Evolutionary conservation across 1,140 invertebrate genomes (phyloP).

Genomic region (Drosophila punjabiensis): DNA sequence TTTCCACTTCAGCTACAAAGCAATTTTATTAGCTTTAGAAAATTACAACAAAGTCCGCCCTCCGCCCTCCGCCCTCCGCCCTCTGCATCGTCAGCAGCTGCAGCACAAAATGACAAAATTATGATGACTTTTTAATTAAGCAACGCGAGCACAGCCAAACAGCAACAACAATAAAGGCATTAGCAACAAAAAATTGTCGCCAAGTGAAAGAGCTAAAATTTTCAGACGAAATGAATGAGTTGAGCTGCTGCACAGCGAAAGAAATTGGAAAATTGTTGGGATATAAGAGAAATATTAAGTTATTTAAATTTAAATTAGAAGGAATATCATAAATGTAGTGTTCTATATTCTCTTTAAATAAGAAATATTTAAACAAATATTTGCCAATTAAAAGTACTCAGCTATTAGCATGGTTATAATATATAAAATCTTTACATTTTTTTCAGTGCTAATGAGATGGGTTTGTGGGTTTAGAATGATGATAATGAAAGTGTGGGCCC

Average conservation of each 20-base stretch:
- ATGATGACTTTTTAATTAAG: constrained; percentile 84
- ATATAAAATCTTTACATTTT: not conserved
- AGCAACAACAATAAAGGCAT: constrained; percentile 40
- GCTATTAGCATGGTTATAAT: not conserved
- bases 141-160: constrained; percentile 52
- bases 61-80: not conserved
- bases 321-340: not conserved
- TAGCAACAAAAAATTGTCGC: constrained; percentile 55
- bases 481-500: constrained; percentile 29
- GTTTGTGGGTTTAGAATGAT: not conserved
- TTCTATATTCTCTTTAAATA: not conserved
- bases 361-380: too few species aligned
- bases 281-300: not conserved
- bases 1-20: constrained; percentile 80
- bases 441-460: constrained; percentile 2
- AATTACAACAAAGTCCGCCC: constrained; percentile 75
- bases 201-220: constrained; percentile 71
- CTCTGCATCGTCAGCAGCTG: constrained; percentile 55
- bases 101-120: constrained; percentile 78
- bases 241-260: constrained; percentile 2
- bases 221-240: constrained; percentile 55
- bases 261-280: not conserved
- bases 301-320: not conserved
- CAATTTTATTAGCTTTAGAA: constrained; percentile 83
- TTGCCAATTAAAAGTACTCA: not conserved